Conservation (phyloP, 2,888 invertebrate species). For the Teleiodes luculella region DNA sequence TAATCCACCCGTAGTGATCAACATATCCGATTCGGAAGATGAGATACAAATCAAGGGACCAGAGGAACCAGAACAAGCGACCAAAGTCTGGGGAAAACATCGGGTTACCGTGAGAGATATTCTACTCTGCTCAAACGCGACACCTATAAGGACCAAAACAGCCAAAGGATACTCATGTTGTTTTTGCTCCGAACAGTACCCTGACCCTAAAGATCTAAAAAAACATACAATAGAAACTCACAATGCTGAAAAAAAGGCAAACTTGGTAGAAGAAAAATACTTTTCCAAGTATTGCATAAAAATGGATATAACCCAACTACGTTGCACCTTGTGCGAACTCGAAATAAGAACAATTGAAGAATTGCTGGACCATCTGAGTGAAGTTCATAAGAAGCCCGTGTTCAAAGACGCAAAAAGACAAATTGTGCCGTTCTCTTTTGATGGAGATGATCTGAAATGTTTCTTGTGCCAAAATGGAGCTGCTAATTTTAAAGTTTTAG, state of each 20-base stretch:
- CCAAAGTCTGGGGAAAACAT: no score
- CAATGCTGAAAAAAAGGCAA: conserved; percentile 6
- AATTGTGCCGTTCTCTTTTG: conserved; percentile 53
- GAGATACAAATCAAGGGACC: no score
- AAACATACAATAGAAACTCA: conserved; percentile 38
- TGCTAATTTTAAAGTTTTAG: conserved; percentile 34
- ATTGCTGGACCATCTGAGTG: conserved; percentile 39
- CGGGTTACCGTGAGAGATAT: conserved; percentile 40
- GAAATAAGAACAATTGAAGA: conserved; percentile 35
- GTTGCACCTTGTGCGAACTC: conserved; percentile 42
- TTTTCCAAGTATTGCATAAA: conserved; percentile 30
- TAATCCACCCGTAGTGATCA: no score
- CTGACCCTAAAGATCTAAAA: conserved; percentile 39
- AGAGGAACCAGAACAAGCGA: no score
- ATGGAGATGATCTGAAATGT: conserved; percentile 36
- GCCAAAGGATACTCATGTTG: conserved; percentile 45
- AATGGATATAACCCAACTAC: conserved; percentile 49
- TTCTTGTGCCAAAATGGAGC: conserved; percentile 43
- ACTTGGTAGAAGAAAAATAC: conserved; percentile 29
- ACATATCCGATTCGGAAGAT: no score
- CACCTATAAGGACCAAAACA: conserved; percentile 42
- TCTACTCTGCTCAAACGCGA: conserved; percentile 49
- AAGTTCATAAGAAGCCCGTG: conserved; percentile 35
- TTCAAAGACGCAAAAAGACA: conserved; percentile 44
- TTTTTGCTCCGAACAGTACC: conserved; percentile 41